Percentiles rank a stretch among this genome's conserved stretches.
Conservation (phyloP, 2,888 invertebrate genomes). For the Caenorhabditis angaria region DNA sequence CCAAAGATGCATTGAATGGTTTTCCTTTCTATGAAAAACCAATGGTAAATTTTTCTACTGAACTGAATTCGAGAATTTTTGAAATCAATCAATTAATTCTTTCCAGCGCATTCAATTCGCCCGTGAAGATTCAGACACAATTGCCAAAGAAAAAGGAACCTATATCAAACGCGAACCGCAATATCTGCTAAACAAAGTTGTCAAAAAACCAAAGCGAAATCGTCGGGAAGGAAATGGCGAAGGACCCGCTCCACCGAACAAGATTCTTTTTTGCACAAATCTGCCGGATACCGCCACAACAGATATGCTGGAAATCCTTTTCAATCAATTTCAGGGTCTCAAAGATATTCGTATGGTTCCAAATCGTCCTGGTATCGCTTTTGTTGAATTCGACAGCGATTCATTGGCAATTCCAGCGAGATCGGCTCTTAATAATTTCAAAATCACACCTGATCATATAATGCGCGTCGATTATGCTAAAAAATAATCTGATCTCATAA, state of each 20-base stretch:
- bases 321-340: constrained; percentile 97
- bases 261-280: constrained; percentile 98
- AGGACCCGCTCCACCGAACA: constrained; percentile 85
- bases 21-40: constrained; percentile 99
- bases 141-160: constrained; percentile 96
- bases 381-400: constrained; percentile 97
- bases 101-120: constrained; percentile 90
- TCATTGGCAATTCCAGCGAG: constrained; percentile 84
- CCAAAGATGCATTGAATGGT: constrained; percentile 96
- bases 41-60: constrained; percentile 79
- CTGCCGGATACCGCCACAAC: constrained; percentile 97
- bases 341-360: constrained; percentile 98
- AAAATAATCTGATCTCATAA: constrained; percentile 78
- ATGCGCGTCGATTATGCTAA: constrained; percentile 99
- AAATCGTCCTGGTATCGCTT: constrained; percentile 97
- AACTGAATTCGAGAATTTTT: not conserved
- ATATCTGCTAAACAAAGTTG: constrained; percentile 51
- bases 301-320: constrained; percentile 98
- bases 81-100: not conserved
- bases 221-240: constrained; percentile 36
- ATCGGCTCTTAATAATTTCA: constrained; percentile 91
- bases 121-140: constrained; percentile 91
- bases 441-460: constrained; percentile 96
- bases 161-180: constrained; percentile 88
- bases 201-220: constrained; percentile 38